Percentiles rank a stretch among this genome's conserved stretches.
phyloP scores from a whole-genome alignment of 2,113 vertebrate genomes.

The Pluvianellus socialis region DNA sequence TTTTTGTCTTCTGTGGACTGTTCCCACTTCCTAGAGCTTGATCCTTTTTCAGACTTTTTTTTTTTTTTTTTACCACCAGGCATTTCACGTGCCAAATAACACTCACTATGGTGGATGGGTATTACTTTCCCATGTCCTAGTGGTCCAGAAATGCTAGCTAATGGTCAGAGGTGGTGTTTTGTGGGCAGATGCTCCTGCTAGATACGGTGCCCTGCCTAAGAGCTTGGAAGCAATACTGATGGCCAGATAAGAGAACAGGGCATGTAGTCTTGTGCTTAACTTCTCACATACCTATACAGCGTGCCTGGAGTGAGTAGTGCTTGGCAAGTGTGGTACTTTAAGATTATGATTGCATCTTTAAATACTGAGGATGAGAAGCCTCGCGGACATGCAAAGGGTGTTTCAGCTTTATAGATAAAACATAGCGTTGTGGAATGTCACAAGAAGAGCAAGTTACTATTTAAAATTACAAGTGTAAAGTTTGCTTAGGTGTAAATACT shows the following conservation, averaged over 20 bases:
- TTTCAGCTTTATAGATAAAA: not conserved
- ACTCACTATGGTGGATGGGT: fast-evolving
- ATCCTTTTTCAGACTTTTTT: not conserved
- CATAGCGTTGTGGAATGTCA: not conserved
- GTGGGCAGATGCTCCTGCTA: not conserved
- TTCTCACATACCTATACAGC: not conserved
- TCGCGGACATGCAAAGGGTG: not conserved
- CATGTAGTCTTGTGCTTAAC: not conserved
- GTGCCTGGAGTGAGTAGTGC: not conserved
- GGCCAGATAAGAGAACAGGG: not conserved
- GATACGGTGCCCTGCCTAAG: not conserved
- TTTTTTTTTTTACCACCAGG: not conserved
- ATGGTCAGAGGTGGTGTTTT: not conserved
- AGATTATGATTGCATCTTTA: not conserved
- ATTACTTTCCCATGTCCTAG: not conserved
- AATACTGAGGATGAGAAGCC: not conserved
- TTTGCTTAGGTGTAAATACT: not conserved
- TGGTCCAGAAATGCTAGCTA: not conserved
- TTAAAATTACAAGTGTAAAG: not conserved
- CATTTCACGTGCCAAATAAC: not conserved
- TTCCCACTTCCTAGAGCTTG: not conserved
- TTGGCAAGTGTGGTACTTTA: not conserved
- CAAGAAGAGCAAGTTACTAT: not conserved
- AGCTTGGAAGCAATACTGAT: not conserved
- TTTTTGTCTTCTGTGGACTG: not conserved